Evolutionary conservation across 2,113 vertebrate species (phyloP).

Genomic region (Oxyruncus cristatus): DNA sequence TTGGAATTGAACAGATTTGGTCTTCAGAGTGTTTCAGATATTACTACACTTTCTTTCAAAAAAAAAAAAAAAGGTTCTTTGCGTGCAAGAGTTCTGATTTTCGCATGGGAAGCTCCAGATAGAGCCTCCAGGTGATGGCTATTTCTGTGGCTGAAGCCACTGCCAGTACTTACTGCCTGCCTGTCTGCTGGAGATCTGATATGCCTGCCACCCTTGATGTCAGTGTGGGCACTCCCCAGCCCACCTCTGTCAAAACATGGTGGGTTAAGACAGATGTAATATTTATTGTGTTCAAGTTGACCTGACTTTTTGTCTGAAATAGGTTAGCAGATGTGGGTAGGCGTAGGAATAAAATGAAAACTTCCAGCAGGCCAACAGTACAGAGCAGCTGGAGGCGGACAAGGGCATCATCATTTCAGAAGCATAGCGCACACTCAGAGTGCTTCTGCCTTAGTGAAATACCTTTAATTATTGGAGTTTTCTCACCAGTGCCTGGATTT

Average conservation of each 20-base stretch:
- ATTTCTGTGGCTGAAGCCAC: fast-evolving
- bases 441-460: background rate
- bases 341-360: background rate
- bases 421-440: fast-evolving
- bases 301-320: background rate
- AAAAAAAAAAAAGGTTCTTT: background rate
- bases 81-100: fast-evolving
- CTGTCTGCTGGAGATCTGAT: background rate
- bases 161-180: background rate
- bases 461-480: background rate
- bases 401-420: background rate
- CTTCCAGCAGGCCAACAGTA: background rate
- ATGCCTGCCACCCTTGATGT: background rate
- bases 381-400: background rate
- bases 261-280: background rate
- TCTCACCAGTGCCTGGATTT: background rate
- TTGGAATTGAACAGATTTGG: background rate
- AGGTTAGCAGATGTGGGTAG: background rate
- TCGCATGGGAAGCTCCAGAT: background rate
- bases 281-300: background rate
- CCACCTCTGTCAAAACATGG: background rate
- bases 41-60: background rate
- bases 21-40: background rate
- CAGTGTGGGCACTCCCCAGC: background rate
- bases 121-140: background rate